Conservation (phyloP, 2,888 invertebrate species). For the Camptogramma bilineatum region DNA sequence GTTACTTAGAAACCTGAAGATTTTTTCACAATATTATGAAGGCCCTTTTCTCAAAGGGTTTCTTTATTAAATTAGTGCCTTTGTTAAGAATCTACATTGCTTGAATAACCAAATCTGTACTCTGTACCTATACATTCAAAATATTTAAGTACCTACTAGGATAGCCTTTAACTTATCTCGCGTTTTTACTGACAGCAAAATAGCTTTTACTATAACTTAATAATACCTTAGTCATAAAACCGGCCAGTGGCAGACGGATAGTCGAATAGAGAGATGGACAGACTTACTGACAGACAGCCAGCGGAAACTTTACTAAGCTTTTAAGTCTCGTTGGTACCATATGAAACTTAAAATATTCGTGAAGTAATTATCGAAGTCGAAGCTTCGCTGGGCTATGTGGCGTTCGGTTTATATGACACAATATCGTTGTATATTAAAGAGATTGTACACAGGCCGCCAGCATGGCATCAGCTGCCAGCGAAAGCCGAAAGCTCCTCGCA, state of each 20-base stretch:
- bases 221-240: too few species aligned
- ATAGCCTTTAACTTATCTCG: too few species aligned
- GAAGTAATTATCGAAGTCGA: too few species aligned
- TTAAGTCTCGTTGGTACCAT: too few species aligned
- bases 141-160: background rate
- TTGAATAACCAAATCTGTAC: background rate
- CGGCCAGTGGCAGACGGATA: too few species aligned
- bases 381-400: too few species aligned
- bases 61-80: background rate
- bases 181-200: too few species aligned
- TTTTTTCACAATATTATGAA: constrained; percentile 2
- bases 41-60: constrained; percentile 1
- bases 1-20: constrained; percentile 4
- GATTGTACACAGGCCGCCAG: constrained; percentile 77
- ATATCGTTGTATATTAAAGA: background rate
- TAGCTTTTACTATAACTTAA: background rate
- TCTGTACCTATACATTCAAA: background rate
- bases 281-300: too few species aligned
- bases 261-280: too few species aligned
- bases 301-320: too few species aligned
- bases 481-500: constrained; percentile 75
- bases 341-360: too few species aligned
- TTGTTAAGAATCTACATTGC: background rate
- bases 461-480: constrained; percentile 85
- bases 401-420: too few species aligned